A percentile compares a stretch with the other conserved stretches of the same genome.
These are phyloP conservation scores for Aplodontia rufa DNA, from an alignment of 2,113 vertebrate species.

Conservation along the genomic window DNA sequence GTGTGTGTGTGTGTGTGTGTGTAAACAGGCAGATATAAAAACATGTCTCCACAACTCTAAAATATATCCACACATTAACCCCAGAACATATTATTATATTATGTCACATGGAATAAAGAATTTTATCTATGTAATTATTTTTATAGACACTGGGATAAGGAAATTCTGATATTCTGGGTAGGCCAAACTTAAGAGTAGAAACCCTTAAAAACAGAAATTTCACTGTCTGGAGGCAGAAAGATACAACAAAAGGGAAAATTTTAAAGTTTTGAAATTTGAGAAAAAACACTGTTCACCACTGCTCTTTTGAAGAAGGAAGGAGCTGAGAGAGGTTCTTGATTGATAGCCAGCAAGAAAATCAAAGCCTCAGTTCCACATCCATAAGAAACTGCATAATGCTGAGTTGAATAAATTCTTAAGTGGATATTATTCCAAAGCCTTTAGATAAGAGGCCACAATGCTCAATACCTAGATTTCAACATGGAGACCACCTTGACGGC, in stretches of 20 bases:
- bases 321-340: neutral
- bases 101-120: neutral
- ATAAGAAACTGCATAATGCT: neutral
- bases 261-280: neutral
- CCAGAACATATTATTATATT: neutral
- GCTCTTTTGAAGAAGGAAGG: neutral
- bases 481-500: neutral
- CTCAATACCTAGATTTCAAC: neutral
- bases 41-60: neutral
- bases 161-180: neutral
- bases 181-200: neutral
- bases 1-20: too few species aligned
- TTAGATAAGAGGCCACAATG: neutral
- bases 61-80: neutral
- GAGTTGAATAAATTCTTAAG: neutral
- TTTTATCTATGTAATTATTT: neutral
- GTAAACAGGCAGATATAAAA: neutral
- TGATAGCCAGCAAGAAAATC: neutral
- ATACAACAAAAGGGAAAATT: neutral
- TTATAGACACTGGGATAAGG: neutral
- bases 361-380: neutral
- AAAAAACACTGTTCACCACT: neutral
- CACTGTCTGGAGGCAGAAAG: neutral
- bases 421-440: neutral
- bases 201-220: neutral